These are phyloP conservation scores for Etheostoma perlongum DNA, from an alignment of 2,797 vertebrate species.

Conservation along the genomic window DNA sequence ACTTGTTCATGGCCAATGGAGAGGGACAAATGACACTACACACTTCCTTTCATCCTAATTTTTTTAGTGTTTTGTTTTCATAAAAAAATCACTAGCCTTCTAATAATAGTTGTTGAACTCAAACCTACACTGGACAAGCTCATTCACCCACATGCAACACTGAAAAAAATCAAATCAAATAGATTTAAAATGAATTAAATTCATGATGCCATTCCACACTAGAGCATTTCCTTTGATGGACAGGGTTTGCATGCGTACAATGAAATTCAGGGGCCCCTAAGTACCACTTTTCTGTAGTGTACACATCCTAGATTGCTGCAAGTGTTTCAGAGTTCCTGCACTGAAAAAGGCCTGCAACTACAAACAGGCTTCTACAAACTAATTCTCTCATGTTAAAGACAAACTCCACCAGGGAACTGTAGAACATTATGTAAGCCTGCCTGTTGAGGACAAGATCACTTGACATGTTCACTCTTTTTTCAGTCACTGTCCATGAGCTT, in stretches of 20 bases:
- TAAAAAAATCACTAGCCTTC: constrained; percentile 64
- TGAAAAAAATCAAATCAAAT: constrained; percentile 1
- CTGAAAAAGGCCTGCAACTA: constrained; percentile 17
- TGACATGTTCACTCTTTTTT: not conserved
- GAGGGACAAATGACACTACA: constrained; percentile 73
- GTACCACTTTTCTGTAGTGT: constrained; percentile 60
- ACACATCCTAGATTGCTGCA: constrained; percentile 55
- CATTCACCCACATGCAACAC: constrained; percentile 66
- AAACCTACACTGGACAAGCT: constrained; percentile 52
- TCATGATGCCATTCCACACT: constrained; percentile 56
- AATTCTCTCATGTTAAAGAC: constrained; percentile 6
- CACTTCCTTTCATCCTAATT: constrained; percentile 60
- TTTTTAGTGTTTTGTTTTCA: constrained; percentile 78
- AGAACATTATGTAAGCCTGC: constrained; percentile 18
- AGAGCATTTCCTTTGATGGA: constrained; percentile 45
- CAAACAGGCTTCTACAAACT: constrained; percentile 31
- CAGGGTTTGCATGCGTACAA: constrained; percentile 50
- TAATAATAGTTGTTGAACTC: constrained; percentile 64
- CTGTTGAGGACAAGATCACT: constrained; percentile 40
- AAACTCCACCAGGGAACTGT: constrained; percentile 5
- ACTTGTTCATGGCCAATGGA: constrained; percentile 72
- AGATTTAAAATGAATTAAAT: constrained; percentile 30
- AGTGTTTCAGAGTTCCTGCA: constrained; percentile 60
- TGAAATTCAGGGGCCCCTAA: constrained; percentile 44
- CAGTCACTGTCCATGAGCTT: not conserved